Conservation (phyloP, 1,140 invertebrate genomes). For the Adoxophyes honmai region DNA sequence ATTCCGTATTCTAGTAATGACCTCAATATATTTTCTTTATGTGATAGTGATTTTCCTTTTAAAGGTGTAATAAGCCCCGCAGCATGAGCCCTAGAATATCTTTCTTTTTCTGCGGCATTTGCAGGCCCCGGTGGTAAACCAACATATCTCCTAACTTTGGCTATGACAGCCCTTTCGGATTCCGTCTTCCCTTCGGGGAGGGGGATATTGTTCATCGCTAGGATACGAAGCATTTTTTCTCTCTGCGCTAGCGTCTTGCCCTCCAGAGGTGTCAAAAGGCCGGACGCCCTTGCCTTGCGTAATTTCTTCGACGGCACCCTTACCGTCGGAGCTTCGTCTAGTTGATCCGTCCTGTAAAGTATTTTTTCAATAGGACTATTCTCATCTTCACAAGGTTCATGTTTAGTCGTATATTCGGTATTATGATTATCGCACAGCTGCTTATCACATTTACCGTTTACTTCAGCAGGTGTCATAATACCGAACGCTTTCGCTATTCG, state of each 20-base stretch:
- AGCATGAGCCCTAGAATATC: slow-evolving; percentile 22
- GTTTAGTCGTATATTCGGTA: too few relatives aligned
- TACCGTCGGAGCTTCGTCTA: slow-evolving; percentile 14
- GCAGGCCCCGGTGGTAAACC: slow-evolving; percentile 23
- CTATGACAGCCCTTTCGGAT: slow-evolving; percentile 32
- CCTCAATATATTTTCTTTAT: slow-evolving; percentile 32
- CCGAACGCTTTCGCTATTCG: not conserved
- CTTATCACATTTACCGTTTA: too few relatives aligned
- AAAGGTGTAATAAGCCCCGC: slow-evolving; percentile 22
- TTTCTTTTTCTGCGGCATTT: slow-evolving; percentile 16
- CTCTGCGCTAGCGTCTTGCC: slow-evolving; percentile 30
- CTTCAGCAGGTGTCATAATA: too few relatives aligned
- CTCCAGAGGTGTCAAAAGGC: slow-evolving; percentile 31
- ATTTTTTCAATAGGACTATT: too few relatives aligned
- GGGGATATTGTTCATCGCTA: slow-evolving; percentile 20
- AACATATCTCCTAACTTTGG: slow-evolving; percentile 24
- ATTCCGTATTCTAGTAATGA: slow-evolving; percentile 17
- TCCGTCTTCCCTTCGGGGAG: slow-evolving; percentile 27
- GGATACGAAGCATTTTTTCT: slow-evolving; percentile 31
- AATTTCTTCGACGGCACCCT: slow-evolving; percentile 27
- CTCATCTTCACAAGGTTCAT: too few relatives aligned
- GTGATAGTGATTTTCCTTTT: slow-evolving; percentile 24
- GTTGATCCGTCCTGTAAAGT: too few relatives aligned
- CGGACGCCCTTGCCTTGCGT: slow-evolving; percentile 21
- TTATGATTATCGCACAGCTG: too few relatives aligned